These are phyloP conservation scores for Heliconius nattereri DNA, from an alignment of 1,140 invertebrate species.

Conservation along the genomic window DNA sequence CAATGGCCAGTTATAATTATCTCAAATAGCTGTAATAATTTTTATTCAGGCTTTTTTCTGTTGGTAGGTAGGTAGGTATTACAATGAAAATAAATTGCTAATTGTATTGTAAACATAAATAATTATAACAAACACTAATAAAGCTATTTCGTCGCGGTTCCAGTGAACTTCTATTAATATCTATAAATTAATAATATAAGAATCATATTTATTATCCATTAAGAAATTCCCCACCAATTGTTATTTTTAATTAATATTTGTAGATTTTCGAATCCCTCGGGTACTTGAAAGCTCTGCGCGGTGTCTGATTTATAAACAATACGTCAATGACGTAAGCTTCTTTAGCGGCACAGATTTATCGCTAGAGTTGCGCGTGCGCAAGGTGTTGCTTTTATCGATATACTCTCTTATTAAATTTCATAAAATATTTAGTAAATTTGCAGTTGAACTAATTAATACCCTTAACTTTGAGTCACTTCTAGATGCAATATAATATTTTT, in stretches of 20 bases:
- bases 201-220: conserved; percentile 2
- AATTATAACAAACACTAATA: neutral
- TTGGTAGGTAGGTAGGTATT: neutral
- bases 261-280: conserved; percentile 16
- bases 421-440: neutral
- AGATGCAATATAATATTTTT: too few relatives aligned
- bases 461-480: too few relatives aligned
- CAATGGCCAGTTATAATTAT: neutral
- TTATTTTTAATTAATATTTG: conserved; percentile 13
- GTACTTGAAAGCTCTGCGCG: conserved; percentile 36
- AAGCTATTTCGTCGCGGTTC: neutral
- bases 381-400: conserved; percentile 30
- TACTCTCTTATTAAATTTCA: neutral
- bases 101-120: neutral
- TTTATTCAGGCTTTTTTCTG: neutral
- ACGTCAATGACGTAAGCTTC: conserved; percentile 79
- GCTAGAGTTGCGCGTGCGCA: conserved; percentile 58
- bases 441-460: too few relatives aligned
- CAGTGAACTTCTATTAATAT: neutral
- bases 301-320: conserved; percentile 79
- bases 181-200: neutral
- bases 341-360: conserved; percentile 79
- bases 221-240: neutral
- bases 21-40: neutral
- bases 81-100: neutral